A percentile compares a stretch with the other conserved stretches of the same genome.
These are phyloP conservation scores for Aricia artaxerxes DNA, from an alignment of 2,888 invertebrate genomes.

Conservation along the genomic window DNA sequence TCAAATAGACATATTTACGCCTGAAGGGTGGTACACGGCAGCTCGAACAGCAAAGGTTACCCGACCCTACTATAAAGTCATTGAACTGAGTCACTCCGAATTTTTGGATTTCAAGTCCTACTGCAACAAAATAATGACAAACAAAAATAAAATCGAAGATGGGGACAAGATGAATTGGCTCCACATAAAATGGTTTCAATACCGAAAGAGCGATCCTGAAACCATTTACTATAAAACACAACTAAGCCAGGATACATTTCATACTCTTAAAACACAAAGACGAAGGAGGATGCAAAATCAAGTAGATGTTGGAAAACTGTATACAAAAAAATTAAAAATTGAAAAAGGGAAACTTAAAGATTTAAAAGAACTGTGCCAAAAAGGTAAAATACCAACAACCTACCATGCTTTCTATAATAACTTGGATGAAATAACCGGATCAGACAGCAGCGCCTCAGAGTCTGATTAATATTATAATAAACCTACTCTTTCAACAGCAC, in stretches of 20 bases:
- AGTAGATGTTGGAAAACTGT: conserved; percentile 2
- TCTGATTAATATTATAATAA: neutral
- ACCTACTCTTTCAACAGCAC: neutral
- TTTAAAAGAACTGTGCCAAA: neutral
- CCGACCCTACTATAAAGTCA: neutral
- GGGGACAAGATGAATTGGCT: neutral
- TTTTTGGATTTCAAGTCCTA: neutral
- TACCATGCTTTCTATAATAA: neutral
- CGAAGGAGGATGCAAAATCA: conserved; percentile 2
- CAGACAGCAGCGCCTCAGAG: neutral
- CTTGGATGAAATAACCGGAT: neutral
- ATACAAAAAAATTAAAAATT: neutral
- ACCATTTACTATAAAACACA: conserved; percentile 7
- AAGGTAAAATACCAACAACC: neutral
- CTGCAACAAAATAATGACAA: neutral
- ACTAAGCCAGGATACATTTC: conserved; percentile 5
- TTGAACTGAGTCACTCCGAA: conserved; percentile 2
- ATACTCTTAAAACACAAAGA: neutral
- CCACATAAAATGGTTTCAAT: conserved; percentile 7
- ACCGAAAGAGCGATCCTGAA: neutral
- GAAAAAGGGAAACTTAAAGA: neutral
- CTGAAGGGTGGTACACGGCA: neutral
- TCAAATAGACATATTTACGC: neutral
- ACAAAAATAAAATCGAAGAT: conserved; percentile 1
- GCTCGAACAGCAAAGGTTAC: neutral